Conservation (phyloP, 2,797 vertebrate species). For the Lateolabrax maculatus region DNA sequence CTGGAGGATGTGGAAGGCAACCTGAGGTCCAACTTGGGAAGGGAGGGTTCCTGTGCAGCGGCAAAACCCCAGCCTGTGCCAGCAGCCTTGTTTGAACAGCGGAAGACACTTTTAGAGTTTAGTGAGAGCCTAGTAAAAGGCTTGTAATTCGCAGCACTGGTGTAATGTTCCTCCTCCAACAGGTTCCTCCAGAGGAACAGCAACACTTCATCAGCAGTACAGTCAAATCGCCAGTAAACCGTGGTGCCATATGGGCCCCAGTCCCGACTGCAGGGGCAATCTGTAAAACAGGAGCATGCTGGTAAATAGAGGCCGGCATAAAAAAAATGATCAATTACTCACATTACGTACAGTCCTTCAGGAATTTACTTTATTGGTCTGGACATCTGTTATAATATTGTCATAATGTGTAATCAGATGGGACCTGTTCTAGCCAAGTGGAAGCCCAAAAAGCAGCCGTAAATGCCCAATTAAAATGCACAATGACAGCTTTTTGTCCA, state of each 20-base stretch:
- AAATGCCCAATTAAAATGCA: slow-evolving; percentile 97
- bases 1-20: slow-evolving; percentile 81
- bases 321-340: slow-evolving; percentile 99
- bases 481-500: slow-evolving; percentile 98
- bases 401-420: slow-evolving; percentile 99
- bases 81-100: slow-evolving; percentile 75
- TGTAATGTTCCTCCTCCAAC: slow-evolving; percentile 87
- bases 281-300: slow-evolving; percentile 95
- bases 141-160: slow-evolving; percentile 63
- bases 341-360: slow-evolving; percentile 97
- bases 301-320: slow-evolving; percentile 93
- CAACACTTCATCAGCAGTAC: slow-evolving; percentile 89
- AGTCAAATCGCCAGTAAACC: slow-evolving; percentile 91
- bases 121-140: slow-evolving; percentile 68
- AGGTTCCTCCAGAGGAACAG: slow-evolving; percentile 90
- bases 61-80: slow-evolving; percentile 73
- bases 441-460: slow-evolving; percentile 94
- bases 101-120: slow-evolving; percentile 79
- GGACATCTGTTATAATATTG: slow-evolving; percentile 99
- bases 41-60: slow-evolving; percentile 78
- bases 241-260: slow-evolving; percentile 93
- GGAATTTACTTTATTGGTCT: slow-evolving; percentile 99
- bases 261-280: slow-evolving; percentile 95
- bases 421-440: slow-evolving; percentile 94
- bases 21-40: slow-evolving; percentile 76